Evolutionary conservation across 2,113 vertebrate genomes (phyloP), one percentile per base, ranked within the genome.

Genomic region (Etheostoma cragini): DNA sequence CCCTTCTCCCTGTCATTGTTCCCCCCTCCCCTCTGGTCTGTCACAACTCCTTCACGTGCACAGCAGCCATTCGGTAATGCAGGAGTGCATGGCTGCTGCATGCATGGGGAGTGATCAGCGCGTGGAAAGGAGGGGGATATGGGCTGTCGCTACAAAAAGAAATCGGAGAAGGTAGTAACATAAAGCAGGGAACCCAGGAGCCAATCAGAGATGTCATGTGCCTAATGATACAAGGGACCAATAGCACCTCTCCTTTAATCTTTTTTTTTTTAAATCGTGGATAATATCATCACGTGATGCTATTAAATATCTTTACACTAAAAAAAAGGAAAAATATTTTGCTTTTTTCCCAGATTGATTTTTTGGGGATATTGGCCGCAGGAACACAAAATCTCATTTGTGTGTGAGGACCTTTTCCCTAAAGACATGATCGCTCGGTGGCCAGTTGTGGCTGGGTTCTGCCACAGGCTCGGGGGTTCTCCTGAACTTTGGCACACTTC

Each of bases 401-500:
- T 53, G 30, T 21, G 50, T 8, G 4, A 57, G 65, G 68, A 86
- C 70, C 73, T 77, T 76, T 64, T 46, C 45, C 73, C 83, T 3
- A 50, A 38, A 68, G 80, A 53, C 61, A 0, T 64, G 60, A 78
- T 54, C 79, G 68, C 63, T 52, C 16, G 21, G 42, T 52, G 35
- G 65, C 33, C 62, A 26, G 53, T 83, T 6, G 61, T 76, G 70
- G 67, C 67, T 52, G 47, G 14, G 11, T 22, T 49, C 19, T 57
- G 71, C 62, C 72, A 66, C 13, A 5, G 74, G 85, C 67, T 75
- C 56, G 79, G 58, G 68, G 90, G 88, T 64, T 82, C 53, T 82
- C 77, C 88, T 91, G 73, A 94, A 87, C 91, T 92, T 89, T 92
- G 72, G 76, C 88, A 94, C 86, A 87, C 81, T 88, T 92, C 76